A percentile compares a stretch with the other conserved stretches of the same genome.
Evolutionary conservation across 2,888 invertebrate species (phyloP).

Genomic region (Tanytarsus gracilentus): DNA sequence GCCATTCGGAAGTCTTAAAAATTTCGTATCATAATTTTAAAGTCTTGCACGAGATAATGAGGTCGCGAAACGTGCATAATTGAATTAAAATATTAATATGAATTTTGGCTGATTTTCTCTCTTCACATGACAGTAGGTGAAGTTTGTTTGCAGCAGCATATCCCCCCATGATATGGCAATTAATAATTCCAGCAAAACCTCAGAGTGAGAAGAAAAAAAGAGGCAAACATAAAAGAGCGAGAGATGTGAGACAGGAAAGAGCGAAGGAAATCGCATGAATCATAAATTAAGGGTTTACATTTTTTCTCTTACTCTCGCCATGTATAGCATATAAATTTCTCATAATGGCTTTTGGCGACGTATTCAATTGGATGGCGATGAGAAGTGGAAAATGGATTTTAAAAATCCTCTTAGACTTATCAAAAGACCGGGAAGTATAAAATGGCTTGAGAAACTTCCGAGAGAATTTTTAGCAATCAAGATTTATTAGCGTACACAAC

Average conservation of each 20-base stretch:
- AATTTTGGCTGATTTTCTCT: no score
- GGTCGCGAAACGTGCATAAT: no score
- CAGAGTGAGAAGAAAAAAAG: background rate
- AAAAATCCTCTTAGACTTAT: no score
- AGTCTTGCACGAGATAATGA: background rate
- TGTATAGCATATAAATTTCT: slow-evolving; percentile 12
- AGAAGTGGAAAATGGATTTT: slow-evolving; percentile 10
- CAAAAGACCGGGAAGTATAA: no score
- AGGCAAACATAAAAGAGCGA: background rate
- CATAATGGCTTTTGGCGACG: slow-evolving; percentile 19
- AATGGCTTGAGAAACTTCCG: no score
- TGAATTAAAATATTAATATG: no score
- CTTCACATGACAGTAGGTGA: no score
- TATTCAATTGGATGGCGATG: slow-evolving; percentile 21
- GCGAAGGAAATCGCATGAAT: slow-evolving; percentile 17
- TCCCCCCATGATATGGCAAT: slow-evolving; percentile 1
- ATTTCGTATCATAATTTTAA: background rate
- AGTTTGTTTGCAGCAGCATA: no score
- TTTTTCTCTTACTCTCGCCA: background rate
- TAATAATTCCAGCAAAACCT: background rate
- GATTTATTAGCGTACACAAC: background rate
- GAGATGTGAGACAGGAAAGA: slow-evolving; percentile 8
- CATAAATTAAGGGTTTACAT: slow-evolving; percentile 23
- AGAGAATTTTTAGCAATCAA: no score
- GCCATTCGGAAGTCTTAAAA: background rate